Percentiles rank a stretch among this genome's conserved stretches.
Conservation (phyloP, 2,113 vertebrate genomes). For the Epinephelus cyanopodus region DNA sequence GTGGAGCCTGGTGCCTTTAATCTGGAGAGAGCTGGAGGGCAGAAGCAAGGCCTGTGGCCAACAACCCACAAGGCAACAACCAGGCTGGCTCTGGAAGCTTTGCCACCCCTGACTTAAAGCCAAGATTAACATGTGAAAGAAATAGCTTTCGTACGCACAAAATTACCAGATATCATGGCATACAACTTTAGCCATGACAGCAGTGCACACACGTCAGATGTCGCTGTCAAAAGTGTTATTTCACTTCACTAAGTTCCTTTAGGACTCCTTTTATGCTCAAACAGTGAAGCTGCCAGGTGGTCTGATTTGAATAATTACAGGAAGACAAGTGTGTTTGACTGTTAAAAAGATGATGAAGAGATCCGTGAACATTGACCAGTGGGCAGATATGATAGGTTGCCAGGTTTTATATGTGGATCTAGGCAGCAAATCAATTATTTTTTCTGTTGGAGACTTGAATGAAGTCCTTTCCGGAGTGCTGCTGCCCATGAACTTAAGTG, state of each 20-base stretch:
- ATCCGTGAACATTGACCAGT: constrained; percentile 30
- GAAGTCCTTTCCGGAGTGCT: constrained; percentile 18
- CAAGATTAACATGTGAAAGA: constrained; percentile 7
- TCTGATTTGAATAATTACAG: constrained; percentile 43
- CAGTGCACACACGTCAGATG: constrained; percentile 5
- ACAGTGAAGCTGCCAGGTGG: constrained; percentile 40
- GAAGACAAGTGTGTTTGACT: constrained; percentile 11
- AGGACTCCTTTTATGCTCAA: constrained; percentile 39
- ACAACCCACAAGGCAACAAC: constrained; percentile 22
- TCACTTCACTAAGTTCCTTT: constrained; percentile 27
- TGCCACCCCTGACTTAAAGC: not conserved
- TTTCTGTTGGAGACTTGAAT: constrained; percentile 33
- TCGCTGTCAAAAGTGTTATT: constrained; percentile 6
- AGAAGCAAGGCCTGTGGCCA: not conserved
- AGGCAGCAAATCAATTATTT: constrained; percentile 39
- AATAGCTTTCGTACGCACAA: not conserved
- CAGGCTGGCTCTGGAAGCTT: not conserved
- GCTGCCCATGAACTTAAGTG: constrained; percentile 31
- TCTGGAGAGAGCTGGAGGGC: not conserved
- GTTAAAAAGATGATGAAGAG: not conserved
- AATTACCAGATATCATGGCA: not conserved
- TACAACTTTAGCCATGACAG: constrained; percentile 19
- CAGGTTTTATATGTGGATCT: constrained; percentile 29
- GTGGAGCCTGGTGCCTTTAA: constrained; percentile 8
- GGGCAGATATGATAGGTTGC: constrained; percentile 15